These are phyloP conservation scores for Lycophotia porphyrea DNA, from an alignment of 2,888 invertebrate species.

Conservation along the genomic window DNA sequence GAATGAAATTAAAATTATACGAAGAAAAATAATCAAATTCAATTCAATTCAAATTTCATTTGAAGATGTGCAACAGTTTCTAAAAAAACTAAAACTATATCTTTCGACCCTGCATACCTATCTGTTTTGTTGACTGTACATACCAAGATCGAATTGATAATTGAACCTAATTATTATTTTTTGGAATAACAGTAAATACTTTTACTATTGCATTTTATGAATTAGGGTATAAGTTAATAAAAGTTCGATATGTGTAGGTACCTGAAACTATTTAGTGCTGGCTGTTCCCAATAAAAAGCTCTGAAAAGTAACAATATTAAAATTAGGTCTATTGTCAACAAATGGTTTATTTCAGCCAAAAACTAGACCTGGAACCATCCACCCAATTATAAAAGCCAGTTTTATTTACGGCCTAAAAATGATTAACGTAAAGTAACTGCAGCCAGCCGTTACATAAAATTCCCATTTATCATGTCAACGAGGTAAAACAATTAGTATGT, in stretches of 20 bases:
- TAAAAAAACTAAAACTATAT: too few species aligned
- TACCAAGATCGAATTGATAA: constrained; percentile 8
- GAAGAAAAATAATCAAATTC: too few species aligned
- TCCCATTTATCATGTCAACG: constrained; percentile 64
- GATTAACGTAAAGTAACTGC: constrained; percentile 47
- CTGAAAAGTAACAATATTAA: background rate
- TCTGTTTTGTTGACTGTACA: too few species aligned
- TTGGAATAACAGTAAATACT: background rate
- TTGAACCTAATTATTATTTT: background rate
- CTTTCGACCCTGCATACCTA: too few species aligned
- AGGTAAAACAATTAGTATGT: constrained; percentile 66
- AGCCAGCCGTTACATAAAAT: constrained; percentile 59
- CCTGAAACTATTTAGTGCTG: background rate
- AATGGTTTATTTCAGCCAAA: constrained; percentile 12
- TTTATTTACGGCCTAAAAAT: constrained; percentile 42
- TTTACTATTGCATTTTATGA: background rate
- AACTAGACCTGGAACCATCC: background rate
- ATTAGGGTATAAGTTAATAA: background rate
- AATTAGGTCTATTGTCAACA: background rate
- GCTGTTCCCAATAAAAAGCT: background rate
- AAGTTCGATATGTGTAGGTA: background rate
- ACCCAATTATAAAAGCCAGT: constrained; percentile 11
- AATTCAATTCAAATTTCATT: too few species aligned
- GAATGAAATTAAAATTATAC: too few species aligned
- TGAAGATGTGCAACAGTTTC: too few species aligned